Evolutionary conservation across 2,113 vertebrate species (phyloP).

Genomic region (Phocoena sinus): DNA sequence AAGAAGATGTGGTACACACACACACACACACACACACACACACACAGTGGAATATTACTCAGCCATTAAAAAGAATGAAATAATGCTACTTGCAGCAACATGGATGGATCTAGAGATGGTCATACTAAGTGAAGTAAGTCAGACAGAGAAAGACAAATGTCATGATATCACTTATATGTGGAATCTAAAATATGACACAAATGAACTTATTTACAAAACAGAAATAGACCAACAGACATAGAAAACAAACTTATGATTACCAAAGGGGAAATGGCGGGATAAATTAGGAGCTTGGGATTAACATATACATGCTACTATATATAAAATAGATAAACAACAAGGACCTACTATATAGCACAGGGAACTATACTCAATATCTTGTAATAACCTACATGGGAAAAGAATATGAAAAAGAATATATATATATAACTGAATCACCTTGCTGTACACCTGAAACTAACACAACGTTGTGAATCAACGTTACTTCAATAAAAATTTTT

Average conservation of each 20-base stretch:
- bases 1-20: rapidly evolving
- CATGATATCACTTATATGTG: background rate
- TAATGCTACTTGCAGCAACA: no score
- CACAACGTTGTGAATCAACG: background rate
- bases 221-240: background rate
- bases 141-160: no score
- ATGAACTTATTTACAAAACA: background rate
- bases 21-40: no score
- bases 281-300: background rate
- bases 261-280: background rate
- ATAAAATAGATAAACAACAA: background rate
- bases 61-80: background rate
- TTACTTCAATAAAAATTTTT: background rate
- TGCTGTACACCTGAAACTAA: background rate
- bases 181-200: background rate
- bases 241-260: background rate
- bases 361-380: background rate
- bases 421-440: background rate
- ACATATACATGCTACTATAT: background rate
- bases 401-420: background rate
- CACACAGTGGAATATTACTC: background rate
- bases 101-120: no score
- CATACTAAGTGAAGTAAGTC: no score
- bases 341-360: background rate
- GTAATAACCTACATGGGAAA: background rate